Conservation (phyloP, 2,113 vertebrate genomes). For the Ceuthmochares aereus region DNA sequence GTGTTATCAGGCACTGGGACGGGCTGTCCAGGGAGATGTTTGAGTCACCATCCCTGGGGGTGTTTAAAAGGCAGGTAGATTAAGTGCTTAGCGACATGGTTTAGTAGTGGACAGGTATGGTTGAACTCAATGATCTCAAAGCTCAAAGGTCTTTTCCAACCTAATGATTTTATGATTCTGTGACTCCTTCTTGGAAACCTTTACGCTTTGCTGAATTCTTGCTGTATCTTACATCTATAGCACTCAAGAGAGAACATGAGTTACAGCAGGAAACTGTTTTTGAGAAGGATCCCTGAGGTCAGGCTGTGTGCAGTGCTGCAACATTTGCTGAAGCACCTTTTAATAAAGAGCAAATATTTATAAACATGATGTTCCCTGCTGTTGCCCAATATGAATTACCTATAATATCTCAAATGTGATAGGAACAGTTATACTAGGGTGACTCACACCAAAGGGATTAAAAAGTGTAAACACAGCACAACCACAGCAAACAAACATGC, state of each 20-base stretch:
- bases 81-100: no score
- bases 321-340: not conserved
- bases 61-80: no score
- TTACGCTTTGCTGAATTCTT: not conserved
- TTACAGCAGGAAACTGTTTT: not conserved
- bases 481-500: not conserved
- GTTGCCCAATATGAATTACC: not conserved
- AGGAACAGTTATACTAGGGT: not conserved
- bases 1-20: no score
- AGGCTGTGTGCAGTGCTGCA: not conserved
- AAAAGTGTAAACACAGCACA: not conserved
- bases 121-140: no score
- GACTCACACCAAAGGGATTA: not conserved
- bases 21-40: no score
- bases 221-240: not conserved
- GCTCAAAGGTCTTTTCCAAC: no score
- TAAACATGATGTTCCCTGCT: not conserved
- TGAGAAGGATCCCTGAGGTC: not conserved
- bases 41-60: no score
- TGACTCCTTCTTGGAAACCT: not conserved
- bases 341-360: constrained; percentile 21
- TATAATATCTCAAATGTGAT: not conserved
- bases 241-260: not conserved
- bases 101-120: no score
- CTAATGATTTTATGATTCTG: no score